These are phyloP conservation scores for Condylura cristata DNA, from an alignment of 2,113 vertebrate genomes.

Conservation along the genomic window DNA sequence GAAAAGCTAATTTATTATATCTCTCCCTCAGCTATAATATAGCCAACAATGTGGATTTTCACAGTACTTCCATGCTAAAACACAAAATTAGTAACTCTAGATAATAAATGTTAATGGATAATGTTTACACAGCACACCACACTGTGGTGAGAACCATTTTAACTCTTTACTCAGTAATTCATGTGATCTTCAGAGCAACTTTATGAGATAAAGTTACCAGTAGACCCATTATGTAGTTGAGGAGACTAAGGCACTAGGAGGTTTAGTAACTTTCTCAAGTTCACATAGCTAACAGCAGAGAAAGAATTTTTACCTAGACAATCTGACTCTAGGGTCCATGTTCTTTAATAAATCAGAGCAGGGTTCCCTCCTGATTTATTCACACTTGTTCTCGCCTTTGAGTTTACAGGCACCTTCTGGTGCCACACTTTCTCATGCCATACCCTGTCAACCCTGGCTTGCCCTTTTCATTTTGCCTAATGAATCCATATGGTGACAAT, in stretches of 20 bases:
- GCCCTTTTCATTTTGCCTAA: neutral
- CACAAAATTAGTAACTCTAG: neutral
- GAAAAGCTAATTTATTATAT: neutral
- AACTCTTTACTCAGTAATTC: neutral
- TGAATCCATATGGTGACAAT: neutral
- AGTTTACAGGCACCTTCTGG: neutral
- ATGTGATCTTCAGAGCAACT: neutral
- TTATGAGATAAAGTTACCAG: neutral
- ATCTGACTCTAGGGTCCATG: neutral
- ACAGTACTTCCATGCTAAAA: neutral
- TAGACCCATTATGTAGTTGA: neutral
- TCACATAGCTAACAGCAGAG: neutral
- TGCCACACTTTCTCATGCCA: neutral
- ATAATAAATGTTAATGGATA: neutral
- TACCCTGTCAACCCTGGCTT: neutral
- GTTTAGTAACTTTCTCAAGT: neutral
- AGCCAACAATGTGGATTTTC: neutral
- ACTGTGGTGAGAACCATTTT: neutral
- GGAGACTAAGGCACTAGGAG: neutral
- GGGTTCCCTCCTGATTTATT: neutral
- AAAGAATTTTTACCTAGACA: neutral
- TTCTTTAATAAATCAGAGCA: neutral
- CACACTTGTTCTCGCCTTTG: neutral
- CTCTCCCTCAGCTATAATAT: neutral
- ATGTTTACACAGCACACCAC: neutral